Evolutionary conservation across 2,113 vertebrate genomes (phyloP).

Genomic region (Polyodon spathula): DNA sequence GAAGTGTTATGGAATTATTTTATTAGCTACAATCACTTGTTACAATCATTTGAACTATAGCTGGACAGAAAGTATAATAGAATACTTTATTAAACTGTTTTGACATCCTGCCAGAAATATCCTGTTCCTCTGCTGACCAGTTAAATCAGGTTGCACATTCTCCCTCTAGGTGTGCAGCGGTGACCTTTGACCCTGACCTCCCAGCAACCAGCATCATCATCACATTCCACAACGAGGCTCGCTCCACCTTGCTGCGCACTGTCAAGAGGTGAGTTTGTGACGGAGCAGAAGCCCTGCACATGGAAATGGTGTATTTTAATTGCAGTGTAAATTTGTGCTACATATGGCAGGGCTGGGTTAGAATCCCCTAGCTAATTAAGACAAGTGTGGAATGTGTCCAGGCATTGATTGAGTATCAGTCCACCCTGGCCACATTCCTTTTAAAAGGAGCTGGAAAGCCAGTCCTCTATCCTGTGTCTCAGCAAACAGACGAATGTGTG

Average conservation of each 20-base stretch:
- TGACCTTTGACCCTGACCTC: slow-evolving; percentile 72
- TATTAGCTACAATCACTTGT: too few species aligned
- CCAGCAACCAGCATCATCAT: slow-evolving; percentile 85
- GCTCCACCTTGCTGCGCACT: slow-evolving; percentile 86
- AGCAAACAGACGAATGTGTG: too few species aligned
- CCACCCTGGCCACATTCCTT: too few species aligned
- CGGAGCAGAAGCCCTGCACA: background rate
- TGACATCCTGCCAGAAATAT: too few species aligned
- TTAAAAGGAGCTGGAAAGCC: too few species aligned
- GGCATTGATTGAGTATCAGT: too few species aligned
- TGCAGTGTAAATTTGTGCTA: background rate
- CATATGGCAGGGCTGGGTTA: too few species aligned
- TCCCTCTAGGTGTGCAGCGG: slow-evolving; percentile 68
- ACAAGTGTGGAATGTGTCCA: too few species aligned
- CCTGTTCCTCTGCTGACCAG: background rate
- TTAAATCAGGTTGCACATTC: background rate
- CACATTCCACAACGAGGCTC: slow-evolving; percentile 95
- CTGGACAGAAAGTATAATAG: background rate
- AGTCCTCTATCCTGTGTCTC: too few species aligned
- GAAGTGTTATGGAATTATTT: too few species aligned
- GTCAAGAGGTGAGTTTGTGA: slow-evolving; percentile 72
- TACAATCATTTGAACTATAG: too few species aligned
- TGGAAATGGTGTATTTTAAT: background rate
- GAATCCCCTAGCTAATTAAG: too few species aligned
- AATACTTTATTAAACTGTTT: background rate